Conservation (phyloP, 2,888 invertebrate species). For the Stratiomys singularior region DNA sequence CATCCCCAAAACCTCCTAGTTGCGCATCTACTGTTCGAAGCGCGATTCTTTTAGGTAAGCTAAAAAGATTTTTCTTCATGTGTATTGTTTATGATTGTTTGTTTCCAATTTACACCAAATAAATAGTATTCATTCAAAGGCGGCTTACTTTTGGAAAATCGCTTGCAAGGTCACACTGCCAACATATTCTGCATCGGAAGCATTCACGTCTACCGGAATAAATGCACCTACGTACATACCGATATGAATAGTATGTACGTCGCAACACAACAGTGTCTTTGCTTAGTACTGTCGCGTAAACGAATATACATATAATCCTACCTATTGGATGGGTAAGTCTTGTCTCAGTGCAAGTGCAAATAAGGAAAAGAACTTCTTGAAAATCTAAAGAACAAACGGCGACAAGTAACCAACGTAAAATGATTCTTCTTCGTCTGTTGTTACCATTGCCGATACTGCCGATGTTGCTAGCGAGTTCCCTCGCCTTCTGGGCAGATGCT, state of each 20-base stretch:
- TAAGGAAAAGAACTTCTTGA: conserved; percentile 46
- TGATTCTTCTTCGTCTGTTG: conserved; percentile 46
- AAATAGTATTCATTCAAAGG: conserved; percentile 47
- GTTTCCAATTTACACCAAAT: conserved; percentile 51
- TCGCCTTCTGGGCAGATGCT: conserved; percentile 38
- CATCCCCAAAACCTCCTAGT: neutral
- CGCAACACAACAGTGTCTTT: neutral
- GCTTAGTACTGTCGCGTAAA: neutral
- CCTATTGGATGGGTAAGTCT: neutral
- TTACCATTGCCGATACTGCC: too few species aligned
- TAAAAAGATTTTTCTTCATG: conserved; percentile 28
- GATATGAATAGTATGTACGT: too few species aligned
- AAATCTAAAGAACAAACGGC: conserved; percentile 47
- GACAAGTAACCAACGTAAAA: conserved; percentile 38
- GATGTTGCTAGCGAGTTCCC: conserved; percentile 9
- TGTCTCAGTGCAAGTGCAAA: conserved; percentile 42
- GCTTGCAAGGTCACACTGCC: conserved; percentile 23
- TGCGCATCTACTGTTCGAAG: neutral
- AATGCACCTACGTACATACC: conserved; percentile 5
- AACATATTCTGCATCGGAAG: too few species aligned
- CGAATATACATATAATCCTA: conserved; percentile 6
- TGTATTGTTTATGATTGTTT: conserved; percentile 51
- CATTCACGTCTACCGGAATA: neutral
- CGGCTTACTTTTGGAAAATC: conserved; percentile 28
- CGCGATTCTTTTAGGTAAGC: neutral